Evolutionary conservation across 2,797 vertebrate genomes (phyloP), one percentile per base, ranked within the genome.

Genomic region (Acanthiza pusilla): DNA sequence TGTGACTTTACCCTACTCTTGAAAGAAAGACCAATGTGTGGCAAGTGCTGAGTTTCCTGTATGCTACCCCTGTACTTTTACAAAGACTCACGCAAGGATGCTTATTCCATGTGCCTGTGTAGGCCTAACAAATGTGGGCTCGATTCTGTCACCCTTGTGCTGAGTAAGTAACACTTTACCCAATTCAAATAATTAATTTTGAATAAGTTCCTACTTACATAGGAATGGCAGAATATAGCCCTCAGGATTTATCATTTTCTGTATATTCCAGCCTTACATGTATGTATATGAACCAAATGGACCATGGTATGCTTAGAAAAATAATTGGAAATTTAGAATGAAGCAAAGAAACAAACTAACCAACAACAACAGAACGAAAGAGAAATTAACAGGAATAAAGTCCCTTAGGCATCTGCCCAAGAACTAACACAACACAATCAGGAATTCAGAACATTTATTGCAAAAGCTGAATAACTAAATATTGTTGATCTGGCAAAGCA

Each of bases 391-490:
- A 72, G 65, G 34, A 90, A 79, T 48, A 66, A 86, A 85, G 62
- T 84, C 58, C 82, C 67, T 97, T 80, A 91, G 60, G 78, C 92
- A 93, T 53, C 74, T 96, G 90, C 90, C 88, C 96, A 98, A 98
- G 91, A 97, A 98, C 95, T 96, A 96, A 97, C 96, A 97, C 97
- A 98, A 96, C 97, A 96, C 97, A 97, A 93, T 96, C 91, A 95
- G 96, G 92, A 99, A 99, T 98, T 99, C 98, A 99, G 99, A 99
- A 99, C 98, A 99, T 99, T 99, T 99, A 99, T 99, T 99, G 99
- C 99, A 99, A 98, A 99, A 99, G 99, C 99, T 98, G 98, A 98
- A 98, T 99, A 99, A 98, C 98, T 99, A 99, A 98, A 98, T 98
- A 98, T 97, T 75, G 97, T 98, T 97, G 97, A 98, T 97, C 96